Base-by-base conservation (phyloP, 1,140 invertebrate genomes). In the Aplysia californica region DNA sequence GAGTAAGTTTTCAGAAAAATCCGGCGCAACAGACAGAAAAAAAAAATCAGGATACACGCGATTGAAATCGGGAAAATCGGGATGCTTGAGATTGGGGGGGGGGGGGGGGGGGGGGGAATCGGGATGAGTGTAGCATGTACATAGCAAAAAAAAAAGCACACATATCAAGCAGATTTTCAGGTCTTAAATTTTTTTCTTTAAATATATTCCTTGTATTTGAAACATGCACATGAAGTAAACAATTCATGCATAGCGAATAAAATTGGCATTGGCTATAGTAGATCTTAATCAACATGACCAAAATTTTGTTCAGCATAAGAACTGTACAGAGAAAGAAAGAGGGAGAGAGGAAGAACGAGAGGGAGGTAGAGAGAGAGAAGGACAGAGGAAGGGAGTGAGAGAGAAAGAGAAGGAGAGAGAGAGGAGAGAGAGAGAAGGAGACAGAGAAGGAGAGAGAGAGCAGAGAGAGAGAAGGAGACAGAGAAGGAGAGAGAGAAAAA, bases 401-500 rank as follows among this genome's bases (percentile, higher is more conserved):
- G 44, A 50, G 44, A 50, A 50, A n/a, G 44, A 50, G 44, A n/a
- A 50, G 44, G 44, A 50, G 44, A 50, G 10, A 50, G 44, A 50
- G 44, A n/a, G 44, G 44, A 50, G n/a, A n/a, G 10, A 50, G n/a
- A 50, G 44, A n/a, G 44, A n/a, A 64, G 59, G 23, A 50, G 44
- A n/a, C 6, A 50, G 44, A 50, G 44, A n/a, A 50, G 44, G 10
- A 50, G n/a, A 50, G n/a, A n/a, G 44, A 50, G 44, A 50, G n/a
- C 10, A n/a, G 10, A 50, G 44, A 15, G n/a, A 50, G n/a, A 50
- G 44, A 15, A 50, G 44, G 44, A 50, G 59, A 35, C 21, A 35
- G 64, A 66, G 64, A 66, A 36, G 36, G 64, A 66, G 23, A 35
- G 23, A 35, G 64, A 66, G 64, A 35, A 36, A 66, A 33, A 66